phyloP scores from a whole-genome alignment of 2,888 invertebrate species.

The Brenthis ino region DNA sequence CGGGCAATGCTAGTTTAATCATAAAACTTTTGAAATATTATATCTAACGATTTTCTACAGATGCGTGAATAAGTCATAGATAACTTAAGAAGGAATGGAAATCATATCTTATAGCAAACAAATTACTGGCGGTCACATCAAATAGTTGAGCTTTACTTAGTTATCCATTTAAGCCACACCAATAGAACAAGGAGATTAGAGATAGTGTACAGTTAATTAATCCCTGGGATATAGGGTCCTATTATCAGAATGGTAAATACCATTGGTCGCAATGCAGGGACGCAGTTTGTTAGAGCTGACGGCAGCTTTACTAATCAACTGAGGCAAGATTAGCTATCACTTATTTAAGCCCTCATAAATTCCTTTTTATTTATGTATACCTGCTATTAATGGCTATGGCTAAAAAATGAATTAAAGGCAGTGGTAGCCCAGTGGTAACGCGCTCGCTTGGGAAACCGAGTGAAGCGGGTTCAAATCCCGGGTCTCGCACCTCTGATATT shows the following conservation, averaged over 20 bases:
- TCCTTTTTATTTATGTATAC: not conserved
- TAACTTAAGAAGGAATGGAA: not conserved
- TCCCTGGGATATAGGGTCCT: conserved; percentile 53
- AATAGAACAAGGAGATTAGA: conserved; percentile 55
- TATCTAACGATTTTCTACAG: too few species aligned
- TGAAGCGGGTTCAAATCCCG: too few species aligned
- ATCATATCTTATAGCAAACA: conserved; percentile 8
- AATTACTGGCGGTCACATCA: conserved; percentile 18
- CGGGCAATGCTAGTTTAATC: too few species aligned
- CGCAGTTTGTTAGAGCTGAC: conserved; percentile 39
- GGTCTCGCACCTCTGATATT: too few species aligned
- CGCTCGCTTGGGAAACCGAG: too few species aligned
- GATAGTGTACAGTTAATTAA: conserved; percentile 63
- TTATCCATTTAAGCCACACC: conserved; percentile 33
- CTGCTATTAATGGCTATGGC: too few species aligned
- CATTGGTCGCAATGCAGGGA: conserved; percentile 39
- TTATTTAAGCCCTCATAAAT: conserved; percentile 14
- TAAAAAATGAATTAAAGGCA: too few species aligned
- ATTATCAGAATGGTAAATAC: conserved; percentile 56
- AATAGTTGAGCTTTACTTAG: conserved; percentile 29
- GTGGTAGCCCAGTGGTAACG: too few species aligned
- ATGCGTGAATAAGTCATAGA: not conserved
- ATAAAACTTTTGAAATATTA: too few species aligned
- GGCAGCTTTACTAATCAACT: conserved; percentile 37
- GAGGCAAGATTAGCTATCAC: conserved; percentile 20